Percentiles rank a stretch among this genome's conserved stretches.
These are phyloP conservation scores for Drosophila dives DNA, from an alignment of 2,888 invertebrate genomes.

Conservation along the genomic window DNA sequence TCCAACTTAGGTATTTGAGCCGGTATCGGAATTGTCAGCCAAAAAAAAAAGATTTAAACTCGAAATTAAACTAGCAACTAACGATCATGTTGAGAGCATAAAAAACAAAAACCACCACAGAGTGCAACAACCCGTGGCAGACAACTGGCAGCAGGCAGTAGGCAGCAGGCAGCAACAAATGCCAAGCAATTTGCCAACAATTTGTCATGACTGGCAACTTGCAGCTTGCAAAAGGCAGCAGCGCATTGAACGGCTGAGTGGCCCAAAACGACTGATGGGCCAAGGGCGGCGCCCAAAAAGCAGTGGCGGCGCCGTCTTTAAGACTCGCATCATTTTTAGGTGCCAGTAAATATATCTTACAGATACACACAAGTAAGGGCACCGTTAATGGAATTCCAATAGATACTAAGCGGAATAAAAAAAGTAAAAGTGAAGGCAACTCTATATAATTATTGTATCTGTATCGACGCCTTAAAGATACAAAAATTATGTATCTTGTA, in stretches of 20 bases:
- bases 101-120: conserved; percentile 20
- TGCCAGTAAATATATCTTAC: neutral
- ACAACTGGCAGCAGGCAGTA: neutral
- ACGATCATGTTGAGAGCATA: conserved; percentile 61
- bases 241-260: conserved; percentile 19
- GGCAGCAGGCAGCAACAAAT: conserved; percentile 23
- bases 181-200: conserved; percentile 54
- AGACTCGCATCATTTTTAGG: conserved; percentile 4
- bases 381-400: neutral
- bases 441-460: neutral
- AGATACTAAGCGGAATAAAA: neutral
- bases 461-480: neutral
- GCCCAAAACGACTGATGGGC: conserved; percentile 20
- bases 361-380: neutral
- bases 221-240: neutral
- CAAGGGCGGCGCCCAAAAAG: neutral
- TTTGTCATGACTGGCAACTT: conserved; percentile 40
- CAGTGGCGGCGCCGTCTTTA: conserved; percentile 27
- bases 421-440: neutral
- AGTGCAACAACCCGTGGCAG: conserved; percentile 47
- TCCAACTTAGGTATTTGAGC: conserved; percentile 33
- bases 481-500: neutral
- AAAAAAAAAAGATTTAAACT: conserved; percentile 14
- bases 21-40: conserved; percentile 45
- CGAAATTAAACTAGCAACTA: conserved; percentile 36